These are phyloP conservation scores for Plusia festucae DNA, from an alignment of 2,888 invertebrate species.

Conservation along the genomic window DNA sequence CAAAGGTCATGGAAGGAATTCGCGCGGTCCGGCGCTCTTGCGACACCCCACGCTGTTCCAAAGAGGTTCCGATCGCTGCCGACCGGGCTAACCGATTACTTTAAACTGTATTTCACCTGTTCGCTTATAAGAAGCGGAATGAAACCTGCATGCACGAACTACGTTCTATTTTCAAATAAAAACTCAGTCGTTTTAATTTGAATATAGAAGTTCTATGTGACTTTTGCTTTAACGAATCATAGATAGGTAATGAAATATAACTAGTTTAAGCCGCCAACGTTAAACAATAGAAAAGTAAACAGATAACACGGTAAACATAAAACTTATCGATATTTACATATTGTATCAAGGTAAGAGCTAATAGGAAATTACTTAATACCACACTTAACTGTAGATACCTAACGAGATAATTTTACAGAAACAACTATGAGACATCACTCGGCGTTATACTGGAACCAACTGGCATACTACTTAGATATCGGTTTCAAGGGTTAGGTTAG, in stretches of 20 bases:
- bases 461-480: too few species aligned
- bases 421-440: constrained; percentile 3
- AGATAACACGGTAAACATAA: constrained; percentile 68
- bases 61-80: constrained; percentile 73
- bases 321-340: constrained; percentile 72
- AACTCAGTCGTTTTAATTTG: neutral
- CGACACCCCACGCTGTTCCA: constrained; percentile 78
- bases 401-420: constrained; percentile 13
- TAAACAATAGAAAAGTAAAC: constrained; percentile 72
- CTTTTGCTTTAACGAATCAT: constrained; percentile 7
- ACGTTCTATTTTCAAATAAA: constrained; percentile 23
- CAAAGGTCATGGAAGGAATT: constrained; percentile 89
- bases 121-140: constrained; percentile 52
- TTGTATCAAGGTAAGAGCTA: constrained; percentile 60
- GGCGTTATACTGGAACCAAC: neutral
- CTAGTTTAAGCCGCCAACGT: constrained; percentile 21
- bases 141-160: constrained; percentile 28
- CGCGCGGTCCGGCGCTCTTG: constrained; percentile 86
- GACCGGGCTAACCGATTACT: constrained; percentile 63
- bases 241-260: constrained; percentile 20
- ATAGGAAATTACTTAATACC: constrained; percentile 58
- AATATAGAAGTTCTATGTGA: too few species aligned
- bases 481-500: too few species aligned
- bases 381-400: constrained; percentile 16
- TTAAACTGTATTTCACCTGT: constrained; percentile 46